These are phyloP conservation scores for Pteromalus puparum DNA, from an alignment of 1,140 invertebrate genomes.

Conservation along the genomic window DNA sequence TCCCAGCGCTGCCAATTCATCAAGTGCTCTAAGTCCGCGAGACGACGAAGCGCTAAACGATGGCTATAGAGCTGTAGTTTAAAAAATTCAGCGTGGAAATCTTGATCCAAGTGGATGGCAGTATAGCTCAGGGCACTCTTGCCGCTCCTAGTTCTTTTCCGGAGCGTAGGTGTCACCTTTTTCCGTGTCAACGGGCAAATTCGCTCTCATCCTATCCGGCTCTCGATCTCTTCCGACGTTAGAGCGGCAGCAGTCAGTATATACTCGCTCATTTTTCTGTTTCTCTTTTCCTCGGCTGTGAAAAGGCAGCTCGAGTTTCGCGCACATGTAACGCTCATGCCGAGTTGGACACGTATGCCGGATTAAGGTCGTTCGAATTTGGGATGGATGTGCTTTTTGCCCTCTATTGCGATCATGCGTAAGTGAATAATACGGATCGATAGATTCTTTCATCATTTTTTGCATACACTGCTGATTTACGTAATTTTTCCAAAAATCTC, in stretches of 20 bases:
- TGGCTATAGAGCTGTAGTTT: neutral
- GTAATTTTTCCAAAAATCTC: too few species aligned
- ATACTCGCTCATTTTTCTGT: neutral
- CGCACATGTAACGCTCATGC: neutral
- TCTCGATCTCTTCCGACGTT: constrained; percentile 28
- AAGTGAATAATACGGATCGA: neutral
- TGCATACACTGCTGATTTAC: too few species aligned
- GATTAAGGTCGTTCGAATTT: neutral
- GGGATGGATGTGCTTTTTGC: neutral
- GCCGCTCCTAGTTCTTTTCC: neutral
- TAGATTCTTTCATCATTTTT: neutral
- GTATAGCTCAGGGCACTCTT: neutral
- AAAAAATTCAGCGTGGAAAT: constrained; percentile 41
- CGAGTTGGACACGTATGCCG: neutral
- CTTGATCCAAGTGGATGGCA: neutral
- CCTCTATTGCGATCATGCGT: neutral
- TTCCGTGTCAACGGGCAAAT: constrained; percentile 43
- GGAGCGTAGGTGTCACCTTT: neutral
- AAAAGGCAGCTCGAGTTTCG: neutral
- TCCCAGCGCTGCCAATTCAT: too few species aligned
- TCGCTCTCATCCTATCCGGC: constrained; percentile 31
- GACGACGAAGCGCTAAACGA: constrained; percentile 12
- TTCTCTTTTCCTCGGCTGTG: neutral
- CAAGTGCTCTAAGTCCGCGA: too few species aligned
- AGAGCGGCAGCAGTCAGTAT: neutral